A percentile compares a stretch with the other conserved stretches of the same genome.
Conservation (phyloP, 1,140 invertebrate genomes). For the Hycleus phaleratus region DNA sequence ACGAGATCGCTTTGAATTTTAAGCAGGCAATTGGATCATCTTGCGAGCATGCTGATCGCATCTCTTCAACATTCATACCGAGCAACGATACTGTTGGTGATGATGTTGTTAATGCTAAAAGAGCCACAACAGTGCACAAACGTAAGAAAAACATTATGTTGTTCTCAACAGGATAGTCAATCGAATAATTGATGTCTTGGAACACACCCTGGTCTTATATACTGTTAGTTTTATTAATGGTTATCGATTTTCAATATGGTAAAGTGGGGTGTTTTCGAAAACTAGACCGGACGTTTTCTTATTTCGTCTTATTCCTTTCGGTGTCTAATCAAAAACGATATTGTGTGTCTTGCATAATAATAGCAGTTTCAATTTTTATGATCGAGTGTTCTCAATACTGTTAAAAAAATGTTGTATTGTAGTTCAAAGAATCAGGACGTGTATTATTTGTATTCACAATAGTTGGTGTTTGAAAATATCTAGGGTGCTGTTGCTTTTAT, state of each 20-base stretch:
- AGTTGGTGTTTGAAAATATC: background rate
- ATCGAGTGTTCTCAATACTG: too few species aligned
- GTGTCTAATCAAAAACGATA: too few species aligned
- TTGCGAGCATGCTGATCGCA: conserved; percentile 56
- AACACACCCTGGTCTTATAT: conserved; percentile 20
- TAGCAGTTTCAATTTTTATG: too few species aligned
- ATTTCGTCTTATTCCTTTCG: background rate
- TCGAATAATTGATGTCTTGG: conserved; percentile 10
- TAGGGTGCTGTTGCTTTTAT: conserved; percentile 12
- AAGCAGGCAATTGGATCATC: conserved; percentile 72
- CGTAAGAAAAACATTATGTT: background rate
- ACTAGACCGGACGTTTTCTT: conserved; percentile 17
- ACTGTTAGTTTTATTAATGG: background rate
- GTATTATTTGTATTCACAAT: conserved; percentile 9
- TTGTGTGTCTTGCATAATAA: too few species aligned
- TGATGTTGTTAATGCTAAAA: conserved; percentile 47
- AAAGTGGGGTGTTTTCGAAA: background rate
- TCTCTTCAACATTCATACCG: conserved; percentile 63
- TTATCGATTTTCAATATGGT: background rate
- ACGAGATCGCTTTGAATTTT: conserved; percentile 69
- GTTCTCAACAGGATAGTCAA: background rate
- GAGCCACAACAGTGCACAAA: conserved; percentile 37
- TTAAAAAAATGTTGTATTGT: conserved; percentile 1
- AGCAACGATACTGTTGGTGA: conserved; percentile 59
- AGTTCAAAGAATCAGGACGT: conserved; percentile 13